phyloP scores from a whole-genome alignment of 2,888 invertebrate species.

The Lypha dubia region DNA sequence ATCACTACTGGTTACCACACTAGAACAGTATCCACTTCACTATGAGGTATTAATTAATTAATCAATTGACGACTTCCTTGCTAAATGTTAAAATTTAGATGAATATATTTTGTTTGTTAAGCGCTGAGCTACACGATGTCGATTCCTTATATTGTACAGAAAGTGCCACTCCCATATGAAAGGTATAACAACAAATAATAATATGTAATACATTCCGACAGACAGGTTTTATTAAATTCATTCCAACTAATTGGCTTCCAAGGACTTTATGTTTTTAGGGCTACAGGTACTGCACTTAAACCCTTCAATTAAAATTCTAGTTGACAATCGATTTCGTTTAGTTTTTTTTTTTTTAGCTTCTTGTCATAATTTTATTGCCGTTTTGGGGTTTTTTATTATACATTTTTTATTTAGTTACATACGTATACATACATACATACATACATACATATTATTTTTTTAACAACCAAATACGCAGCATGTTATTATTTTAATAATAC shows the following conservation, averaged over 20 bases:
- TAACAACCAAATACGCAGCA: constrained; percentile 54
- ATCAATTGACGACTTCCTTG: no score
- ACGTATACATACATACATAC: no score
- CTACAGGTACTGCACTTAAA: neutral
- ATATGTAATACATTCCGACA: no score
- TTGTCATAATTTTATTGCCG: constrained; percentile 27
- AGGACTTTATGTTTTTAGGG: constrained; percentile 30
- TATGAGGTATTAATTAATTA: no score
- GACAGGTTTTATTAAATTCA: neutral
- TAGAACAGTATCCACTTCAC: no score
- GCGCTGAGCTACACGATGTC: neutral
- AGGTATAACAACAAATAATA: no score
- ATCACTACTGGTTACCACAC: no score
- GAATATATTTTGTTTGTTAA: neutral
- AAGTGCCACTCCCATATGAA: neutral
- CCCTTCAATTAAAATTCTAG: neutral
- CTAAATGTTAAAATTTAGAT: no score
- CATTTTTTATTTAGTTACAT: no score
- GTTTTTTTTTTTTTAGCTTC: constrained; percentile 73
- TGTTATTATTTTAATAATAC: constrained; percentile 73
- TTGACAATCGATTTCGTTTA: constrained; percentile 77
- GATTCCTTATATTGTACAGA: neutral
- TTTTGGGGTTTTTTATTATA: neutral
- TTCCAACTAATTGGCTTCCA: neutral
- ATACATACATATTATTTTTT: constrained; percentile 24